Conservation (phyloP, 2,113 vertebrate species). For the Tupaia chinensis region DNA sequence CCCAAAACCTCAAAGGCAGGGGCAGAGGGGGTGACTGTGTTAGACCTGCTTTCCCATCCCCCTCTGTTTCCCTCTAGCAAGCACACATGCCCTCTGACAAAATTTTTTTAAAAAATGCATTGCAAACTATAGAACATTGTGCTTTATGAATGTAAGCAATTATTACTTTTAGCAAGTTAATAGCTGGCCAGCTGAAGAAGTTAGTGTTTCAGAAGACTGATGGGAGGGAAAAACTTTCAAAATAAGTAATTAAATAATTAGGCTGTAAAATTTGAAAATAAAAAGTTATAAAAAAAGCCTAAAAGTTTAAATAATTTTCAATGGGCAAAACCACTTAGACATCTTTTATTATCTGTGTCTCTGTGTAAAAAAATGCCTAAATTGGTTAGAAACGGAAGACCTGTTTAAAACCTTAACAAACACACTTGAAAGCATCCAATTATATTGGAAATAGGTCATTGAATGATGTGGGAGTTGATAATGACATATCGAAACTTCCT, state of each 20-base stretch:
- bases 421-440: background rate
- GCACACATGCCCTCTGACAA: too few relatives aligned
- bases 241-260: background rate
- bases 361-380: background rate
- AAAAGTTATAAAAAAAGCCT: background rate
- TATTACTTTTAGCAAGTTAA: background rate
- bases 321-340: background rate
- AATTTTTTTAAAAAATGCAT: background rate
- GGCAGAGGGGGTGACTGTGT: too few relatives aligned
- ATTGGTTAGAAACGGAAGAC: background rate
- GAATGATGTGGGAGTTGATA: background rate
- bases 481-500: background rate
- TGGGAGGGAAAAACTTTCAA: background rate
- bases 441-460: background rate
- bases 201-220: background rate
- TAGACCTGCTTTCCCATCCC: too few relatives aligned
- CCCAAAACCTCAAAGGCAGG: too few relatives aligned
- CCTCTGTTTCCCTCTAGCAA: too few relatives aligned
- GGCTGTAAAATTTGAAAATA: background rate
- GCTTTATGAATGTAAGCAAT: background rate
- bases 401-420: slow-evolving; percentile 31
- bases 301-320: background rate
- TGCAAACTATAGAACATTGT: background rate
- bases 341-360: background rate
- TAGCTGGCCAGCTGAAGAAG: background rate